A percentile compares a stretch with the other conserved stretches of the same genome.
Evolutionary conservation across 2,888 invertebrate genomes (phyloP).

Genomic region (Rhodophaea formosa): DNA sequence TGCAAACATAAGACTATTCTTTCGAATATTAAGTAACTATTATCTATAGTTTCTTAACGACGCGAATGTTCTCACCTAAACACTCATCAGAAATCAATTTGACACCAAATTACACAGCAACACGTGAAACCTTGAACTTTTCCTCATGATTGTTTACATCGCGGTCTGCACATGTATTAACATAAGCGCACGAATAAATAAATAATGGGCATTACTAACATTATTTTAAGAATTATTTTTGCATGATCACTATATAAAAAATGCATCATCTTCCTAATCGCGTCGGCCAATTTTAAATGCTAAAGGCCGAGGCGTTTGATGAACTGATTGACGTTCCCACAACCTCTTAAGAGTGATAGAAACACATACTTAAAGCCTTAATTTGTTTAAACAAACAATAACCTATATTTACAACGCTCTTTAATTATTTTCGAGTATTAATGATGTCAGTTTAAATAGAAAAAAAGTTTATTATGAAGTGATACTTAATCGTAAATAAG

Average conservation of each 20-base stretch:
- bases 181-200: slow-evolving; percentile 35
- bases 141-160: slow-evolving; percentile 53
- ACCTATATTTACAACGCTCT: neutral
- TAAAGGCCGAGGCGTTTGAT: slow-evolving; percentile 54
- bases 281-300: slow-evolving; percentile 50
- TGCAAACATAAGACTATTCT: neutral
- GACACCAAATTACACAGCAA: slow-evolving; percentile 61
- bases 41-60: neutral
- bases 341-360: slow-evolving; percentile 42
- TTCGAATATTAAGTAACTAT: neutral
- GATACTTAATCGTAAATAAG: no score
- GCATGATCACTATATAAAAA: slow-evolving; percentile 29
- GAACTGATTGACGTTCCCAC: slow-evolving; percentile 63
- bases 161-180: slow-evolving; percentile 54
- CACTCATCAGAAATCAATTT: slow-evolving; percentile 69
- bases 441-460: neutral
- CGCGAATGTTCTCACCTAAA: slow-evolving; percentile 44
- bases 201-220: slow-evolving; percentile 45
- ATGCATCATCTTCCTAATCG: slow-evolving; percentile 55
- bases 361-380: slow-evolving; percentile 21
- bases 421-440: neutral
- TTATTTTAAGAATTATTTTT: slow-evolving; percentile 41
- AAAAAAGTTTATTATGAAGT: neutral
- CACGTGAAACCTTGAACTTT: slow-evolving; percentile 72
- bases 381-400: slow-evolving; percentile 27